These are phyloP conservation scores for Podabrus alpinus DNA, from an alignment of 2,888 invertebrate genomes.

Conservation along the genomic window DNA sequence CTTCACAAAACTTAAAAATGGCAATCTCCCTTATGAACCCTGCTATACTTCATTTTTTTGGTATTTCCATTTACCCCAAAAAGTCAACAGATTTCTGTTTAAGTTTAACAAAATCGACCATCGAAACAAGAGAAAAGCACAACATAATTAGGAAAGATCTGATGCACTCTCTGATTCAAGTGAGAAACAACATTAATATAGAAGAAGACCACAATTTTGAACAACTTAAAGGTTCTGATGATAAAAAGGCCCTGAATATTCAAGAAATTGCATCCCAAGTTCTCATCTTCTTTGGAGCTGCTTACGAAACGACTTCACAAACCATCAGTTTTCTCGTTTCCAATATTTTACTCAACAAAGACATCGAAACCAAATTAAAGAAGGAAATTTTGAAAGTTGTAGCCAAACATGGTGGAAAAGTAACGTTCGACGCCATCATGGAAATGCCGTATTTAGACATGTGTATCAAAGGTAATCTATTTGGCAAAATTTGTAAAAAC, in stretches of 20 bases:
- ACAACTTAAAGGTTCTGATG: not conserved
- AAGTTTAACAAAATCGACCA: not conserved
- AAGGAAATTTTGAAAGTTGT: slow-evolving; percentile 53
- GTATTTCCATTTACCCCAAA: not conserved
- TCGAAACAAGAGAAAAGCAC: slow-evolving; percentile 1
- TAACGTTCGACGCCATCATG: slow-evolving; percentile 56
- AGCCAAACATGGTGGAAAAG: slow-evolving; percentile 47
- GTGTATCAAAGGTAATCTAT: slow-evolving; percentile 48
- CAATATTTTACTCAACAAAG: slow-evolving; percentile 56
- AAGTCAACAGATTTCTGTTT: not conserved
- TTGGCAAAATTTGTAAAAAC: not conserved
- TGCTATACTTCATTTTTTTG: not conserved
- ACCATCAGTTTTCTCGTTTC: slow-evolving; percentile 56
- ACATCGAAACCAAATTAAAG: slow-evolving; percentile 53
- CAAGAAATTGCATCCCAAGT: slow-evolving; percentile 38
- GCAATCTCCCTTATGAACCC: not conserved
- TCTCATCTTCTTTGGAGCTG: slow-evolving; percentile 44
- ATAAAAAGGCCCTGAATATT: slow-evolving; percentile 7
- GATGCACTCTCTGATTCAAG: slow-evolving; percentile 5
- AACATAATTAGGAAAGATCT: slow-evolving; percentile 5
- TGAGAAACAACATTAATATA: slow-evolving; percentile 2
- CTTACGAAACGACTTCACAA: slow-evolving; percentile 52
- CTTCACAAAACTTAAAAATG: not conserved
- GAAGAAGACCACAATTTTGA: not conserved
- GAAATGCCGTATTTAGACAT: slow-evolving; percentile 58